Evolutionary conservation across 2,888 invertebrate genomes (phyloP).

Genomic region (Amphiduros pacificus): DNA sequence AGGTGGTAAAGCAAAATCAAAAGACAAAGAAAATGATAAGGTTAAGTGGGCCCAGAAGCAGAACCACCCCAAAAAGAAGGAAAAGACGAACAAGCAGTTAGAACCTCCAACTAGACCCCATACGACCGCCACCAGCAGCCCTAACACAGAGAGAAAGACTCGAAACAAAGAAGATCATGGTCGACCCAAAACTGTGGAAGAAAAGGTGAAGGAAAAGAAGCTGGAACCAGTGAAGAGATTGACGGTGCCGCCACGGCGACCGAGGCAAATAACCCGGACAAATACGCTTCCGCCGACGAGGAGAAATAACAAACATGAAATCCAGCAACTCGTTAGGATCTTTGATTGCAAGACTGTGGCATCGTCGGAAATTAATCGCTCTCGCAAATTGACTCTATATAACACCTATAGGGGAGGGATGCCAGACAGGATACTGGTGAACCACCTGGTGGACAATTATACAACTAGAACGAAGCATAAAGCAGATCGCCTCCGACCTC

Average conservation of each 20-base stretch:
- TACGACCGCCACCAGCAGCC: too few species aligned
- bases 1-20: too few species aligned
- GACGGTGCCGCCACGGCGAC: neutral
- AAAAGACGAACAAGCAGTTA: too few species aligned
- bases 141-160: too few species aligned
- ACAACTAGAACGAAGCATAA: neutral
- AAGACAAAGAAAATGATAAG: neutral
- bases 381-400: constrained; percentile 21
- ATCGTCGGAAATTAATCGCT: constrained; percentile 10
- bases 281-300: neutral
- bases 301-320: constrained; percentile 15
- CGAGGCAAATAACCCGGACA: neutral
- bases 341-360: constrained; percentile 30
- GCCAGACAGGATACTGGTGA: constrained; percentile 17
- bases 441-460: constrained; percentile 9
- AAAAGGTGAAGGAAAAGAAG: neutral
- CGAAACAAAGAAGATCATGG: neutral
- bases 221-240: neutral
- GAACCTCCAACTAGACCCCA: too few species aligned
- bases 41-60: neutral
- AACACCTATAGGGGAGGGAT: constrained; percentile 23
- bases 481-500: neutral
- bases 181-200: neutral
- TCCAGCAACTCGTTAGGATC: constrained; percentile 31
- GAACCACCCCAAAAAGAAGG: constrained; percentile 2